phyloP scores from a whole-genome alignment of 2,113 vertebrate genomes.

The Gnathonemus longibarbis region DNA sequence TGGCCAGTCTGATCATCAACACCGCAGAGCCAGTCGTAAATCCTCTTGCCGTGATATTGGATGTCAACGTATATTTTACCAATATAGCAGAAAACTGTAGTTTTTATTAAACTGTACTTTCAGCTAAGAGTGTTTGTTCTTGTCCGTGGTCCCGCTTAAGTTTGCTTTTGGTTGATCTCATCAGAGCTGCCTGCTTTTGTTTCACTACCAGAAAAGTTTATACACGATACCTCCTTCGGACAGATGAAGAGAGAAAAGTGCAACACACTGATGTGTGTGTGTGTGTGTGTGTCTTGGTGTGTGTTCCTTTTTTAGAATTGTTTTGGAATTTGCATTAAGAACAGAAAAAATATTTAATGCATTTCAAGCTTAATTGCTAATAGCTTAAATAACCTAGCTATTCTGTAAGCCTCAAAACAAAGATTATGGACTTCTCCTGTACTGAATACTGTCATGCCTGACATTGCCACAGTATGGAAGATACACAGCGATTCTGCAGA shows the following conservation, averaged over 20 bases:
- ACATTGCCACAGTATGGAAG: not conserved
- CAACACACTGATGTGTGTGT: not conserved
- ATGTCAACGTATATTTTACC: not conserved
- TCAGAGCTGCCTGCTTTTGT: not conserved
- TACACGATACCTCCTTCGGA: not conserved
- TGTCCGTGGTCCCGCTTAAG: not conserved
- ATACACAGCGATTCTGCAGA: not conserved
- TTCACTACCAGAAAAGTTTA: not conserved
- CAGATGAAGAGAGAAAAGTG: not conserved
- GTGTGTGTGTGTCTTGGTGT: too few species aligned
- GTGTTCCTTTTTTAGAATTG: not conserved
- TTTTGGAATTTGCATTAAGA: not conserved
- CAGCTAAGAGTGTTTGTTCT: not conserved
- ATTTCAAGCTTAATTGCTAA: not conserved
- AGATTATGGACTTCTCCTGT: not conserved
- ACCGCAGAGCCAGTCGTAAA: not conserved
- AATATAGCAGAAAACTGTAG: not conserved
- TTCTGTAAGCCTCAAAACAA: not conserved
- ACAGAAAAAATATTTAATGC: not conserved
- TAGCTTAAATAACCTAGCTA: not conserved
- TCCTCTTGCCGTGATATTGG: not conserved
- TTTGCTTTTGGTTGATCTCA: not conserved
- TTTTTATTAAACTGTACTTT: not conserved
- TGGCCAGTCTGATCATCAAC: not conserved
- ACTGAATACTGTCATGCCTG: not conserved